phyloP scores from a whole-genome alignment of 2,888 invertebrate species.

The Drosophila diplacantha region DNA sequence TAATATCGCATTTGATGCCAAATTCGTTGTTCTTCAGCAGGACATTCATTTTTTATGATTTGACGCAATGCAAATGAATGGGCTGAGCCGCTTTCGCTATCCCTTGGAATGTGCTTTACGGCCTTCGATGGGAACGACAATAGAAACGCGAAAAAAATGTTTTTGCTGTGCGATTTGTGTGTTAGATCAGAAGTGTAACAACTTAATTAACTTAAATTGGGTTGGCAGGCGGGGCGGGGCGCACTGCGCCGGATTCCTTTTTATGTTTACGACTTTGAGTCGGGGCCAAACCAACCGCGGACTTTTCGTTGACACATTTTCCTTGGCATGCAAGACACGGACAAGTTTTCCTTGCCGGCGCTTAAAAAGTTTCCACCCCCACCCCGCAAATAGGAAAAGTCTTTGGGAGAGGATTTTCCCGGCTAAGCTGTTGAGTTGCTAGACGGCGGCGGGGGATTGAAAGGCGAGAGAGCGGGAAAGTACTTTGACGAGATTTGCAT shows the following conservation, averaged over 20 bases:
- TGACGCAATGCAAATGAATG: slow-evolving; percentile 26
- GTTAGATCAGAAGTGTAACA: slow-evolving; percentile 48
- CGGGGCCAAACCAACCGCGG: slow-evolving; percentile 5
- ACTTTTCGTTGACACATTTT: slow-evolving; percentile 56
- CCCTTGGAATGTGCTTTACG: slow-evolving; percentile 6
- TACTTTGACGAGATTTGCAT: slow-evolving; percentile 64
- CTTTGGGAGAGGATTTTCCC: slow-evolving; percentile 50
- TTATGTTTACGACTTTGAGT: slow-evolving; percentile 48
- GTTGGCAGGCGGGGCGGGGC: slow-evolving; percentile 20
- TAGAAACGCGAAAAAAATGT: slow-evolving; percentile 6
- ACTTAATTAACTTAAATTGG: slow-evolving; percentile 58
- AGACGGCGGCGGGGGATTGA: slow-evolving; percentile 15
- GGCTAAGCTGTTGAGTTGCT: slow-evolving; percentile 50
- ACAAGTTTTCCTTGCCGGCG: slow-evolving; percentile 64
- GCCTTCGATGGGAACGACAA: slow-evolving; percentile 14
- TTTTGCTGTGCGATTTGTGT: slow-evolving; percentile 35
- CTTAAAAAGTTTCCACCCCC: slow-evolving; percentile 58
- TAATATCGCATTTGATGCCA: background rate
- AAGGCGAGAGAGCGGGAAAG: slow-evolving; percentile 16
- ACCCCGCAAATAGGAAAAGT: slow-evolving; percentile 12
- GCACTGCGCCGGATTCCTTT: slow-evolving; percentile 42
- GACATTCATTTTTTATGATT: slow-evolving; percentile 23
- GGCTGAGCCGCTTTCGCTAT: slow-evolving; percentile 6
- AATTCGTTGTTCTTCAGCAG: slow-evolving; percentile 6
- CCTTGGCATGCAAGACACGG: slow-evolving; percentile 68